Percentiles rank a stretch among this genome's conserved stretches.
Evolutionary conservation across 2,888 invertebrate species (phyloP).

Genomic region (Cephus rjabovi): DNA sequence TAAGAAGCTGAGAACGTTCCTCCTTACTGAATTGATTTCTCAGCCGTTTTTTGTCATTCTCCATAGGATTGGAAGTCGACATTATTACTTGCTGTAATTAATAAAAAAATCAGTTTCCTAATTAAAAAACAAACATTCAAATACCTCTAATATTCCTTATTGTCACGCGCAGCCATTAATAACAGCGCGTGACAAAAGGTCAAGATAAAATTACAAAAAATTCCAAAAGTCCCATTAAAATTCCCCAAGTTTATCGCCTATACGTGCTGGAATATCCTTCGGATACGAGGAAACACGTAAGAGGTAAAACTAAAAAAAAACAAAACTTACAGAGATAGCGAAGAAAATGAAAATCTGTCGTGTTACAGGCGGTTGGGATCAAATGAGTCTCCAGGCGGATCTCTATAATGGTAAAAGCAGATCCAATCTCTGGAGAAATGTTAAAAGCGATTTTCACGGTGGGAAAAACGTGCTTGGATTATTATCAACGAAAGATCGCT

Average conservation of each 20-base stretch:
- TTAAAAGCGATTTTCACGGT: neutral
- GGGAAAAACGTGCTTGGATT: neutral
- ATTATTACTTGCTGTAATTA: neutral
- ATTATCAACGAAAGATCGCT: neutral
- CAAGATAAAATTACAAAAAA: neutral
- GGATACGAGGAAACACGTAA: neutral
- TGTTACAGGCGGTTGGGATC: neutral
- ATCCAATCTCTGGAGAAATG: neutral
- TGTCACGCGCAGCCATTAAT: neutral
- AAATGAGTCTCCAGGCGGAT: neutral
- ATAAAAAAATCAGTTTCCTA: neutral
- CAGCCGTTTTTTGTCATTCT: constrained; percentile 28
- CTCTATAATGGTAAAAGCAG: neutral
- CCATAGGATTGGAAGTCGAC: constrained; percentile 24
- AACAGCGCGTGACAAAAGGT: neutral
- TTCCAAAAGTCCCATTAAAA: neutral
- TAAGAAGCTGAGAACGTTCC: constrained; percentile 37
- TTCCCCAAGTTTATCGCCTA: neutral
- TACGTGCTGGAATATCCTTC: neutral
- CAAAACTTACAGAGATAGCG: neutral
- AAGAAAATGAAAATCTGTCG: neutral
- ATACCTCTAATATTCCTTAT: neutral
- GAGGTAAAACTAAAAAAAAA: neutral
- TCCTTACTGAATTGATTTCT: constrained; percentile 42
- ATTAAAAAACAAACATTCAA: neutral